These are phyloP conservation scores for Struthidea cinerea DNA, from an alignment of 2,113 vertebrate species.

Conservation along the genomic window DNA sequence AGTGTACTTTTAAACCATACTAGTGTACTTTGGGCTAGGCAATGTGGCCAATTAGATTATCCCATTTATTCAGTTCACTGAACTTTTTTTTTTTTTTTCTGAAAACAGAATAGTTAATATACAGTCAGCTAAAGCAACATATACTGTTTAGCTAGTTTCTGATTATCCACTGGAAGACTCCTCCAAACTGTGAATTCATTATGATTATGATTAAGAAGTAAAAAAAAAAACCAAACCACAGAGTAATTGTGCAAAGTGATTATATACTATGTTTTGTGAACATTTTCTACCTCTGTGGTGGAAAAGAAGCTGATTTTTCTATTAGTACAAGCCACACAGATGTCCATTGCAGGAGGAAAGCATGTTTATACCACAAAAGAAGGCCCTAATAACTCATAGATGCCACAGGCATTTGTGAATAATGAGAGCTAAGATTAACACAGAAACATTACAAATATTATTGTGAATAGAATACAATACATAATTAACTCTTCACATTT, in stretches of 20 bases:
- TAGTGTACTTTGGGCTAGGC: conserved; percentile 23
- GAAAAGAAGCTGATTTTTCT: conserved; percentile 15
- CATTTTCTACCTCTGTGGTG: neutral
- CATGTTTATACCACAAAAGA: conserved; percentile 37
- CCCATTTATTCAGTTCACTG: conserved; percentile 13
- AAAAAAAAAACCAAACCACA: neutral
- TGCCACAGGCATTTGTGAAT: conserved; percentile 44
- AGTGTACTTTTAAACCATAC: conserved; percentile 38
- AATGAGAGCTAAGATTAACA: conserved; percentile 56
- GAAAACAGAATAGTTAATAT: conserved; percentile 28
- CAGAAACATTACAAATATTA: conserved; percentile 52
- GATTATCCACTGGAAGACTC: neutral
- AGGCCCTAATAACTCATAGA: conserved; percentile 14
- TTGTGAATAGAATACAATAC: conserved; percentile 28
- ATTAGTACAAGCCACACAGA: conserved; percentile 3
- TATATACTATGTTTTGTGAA: neutral
- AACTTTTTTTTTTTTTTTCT: neutral
- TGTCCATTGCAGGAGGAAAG: conserved; percentile 6
- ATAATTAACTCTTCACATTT: conserved; percentile 52
- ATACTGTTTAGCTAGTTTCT: conserved; percentile 33
- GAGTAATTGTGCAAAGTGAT: neutral
- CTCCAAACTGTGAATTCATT: neutral
- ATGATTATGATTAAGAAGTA: neutral
- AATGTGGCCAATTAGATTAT: conserved; percentile 39
- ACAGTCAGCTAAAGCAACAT: conserved; percentile 15